Base-by-base conservation (phyloP, 2,113 vertebrate genomes). In the Nerophis ophidion region DNA sequence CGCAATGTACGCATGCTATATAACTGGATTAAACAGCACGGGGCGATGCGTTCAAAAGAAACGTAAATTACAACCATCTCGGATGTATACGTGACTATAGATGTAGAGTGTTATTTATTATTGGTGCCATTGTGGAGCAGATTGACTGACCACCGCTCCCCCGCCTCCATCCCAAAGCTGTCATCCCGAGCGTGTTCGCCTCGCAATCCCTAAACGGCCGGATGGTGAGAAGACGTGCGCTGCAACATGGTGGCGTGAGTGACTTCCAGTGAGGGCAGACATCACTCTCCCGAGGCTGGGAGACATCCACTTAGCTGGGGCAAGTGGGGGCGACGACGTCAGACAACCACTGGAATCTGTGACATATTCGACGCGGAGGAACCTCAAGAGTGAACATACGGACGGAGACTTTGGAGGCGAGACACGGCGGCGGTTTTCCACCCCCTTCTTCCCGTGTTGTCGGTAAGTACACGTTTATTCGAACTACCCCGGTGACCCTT, bases 381-480 rank as follows among this genome's bases (percentile, higher is more conserved):
- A 12, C 65, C 60, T 48, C 67, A 74, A 26, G 64, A 65, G 74
- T 72, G 77, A 75, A 67, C 70, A 75, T 56, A 62, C 71, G 60
- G 42, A 13, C 66, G 26, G 57, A 46, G 69, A 74, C 44, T 66
- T 66, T 74, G 75, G 75, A 79, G 59, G 54, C 71, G 74, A 33
- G 44, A 62, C 62, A 59, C 52, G 63, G 53, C 68, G 49, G 62
- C 60, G 63, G 71, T 36, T 68, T 71, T 57, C 58, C 54, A 26
- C 26, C 59, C 46, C 52, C 57, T 53, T 50, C 40, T 12, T 12
- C 40, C 40, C 12, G 71, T 15, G 69, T 74, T 85, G 63, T 75
- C n/a, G 80, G 85, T 85, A 72, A 82, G 85, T 82, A 70, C 62
- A 74, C 77, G 15, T 68, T 83, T 72, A 61, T 61, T 34, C 45